Evolutionary conservation across 2,113 vertebrate genomes (phyloP).

Genomic region (Pedionomus torquatus): DNA sequence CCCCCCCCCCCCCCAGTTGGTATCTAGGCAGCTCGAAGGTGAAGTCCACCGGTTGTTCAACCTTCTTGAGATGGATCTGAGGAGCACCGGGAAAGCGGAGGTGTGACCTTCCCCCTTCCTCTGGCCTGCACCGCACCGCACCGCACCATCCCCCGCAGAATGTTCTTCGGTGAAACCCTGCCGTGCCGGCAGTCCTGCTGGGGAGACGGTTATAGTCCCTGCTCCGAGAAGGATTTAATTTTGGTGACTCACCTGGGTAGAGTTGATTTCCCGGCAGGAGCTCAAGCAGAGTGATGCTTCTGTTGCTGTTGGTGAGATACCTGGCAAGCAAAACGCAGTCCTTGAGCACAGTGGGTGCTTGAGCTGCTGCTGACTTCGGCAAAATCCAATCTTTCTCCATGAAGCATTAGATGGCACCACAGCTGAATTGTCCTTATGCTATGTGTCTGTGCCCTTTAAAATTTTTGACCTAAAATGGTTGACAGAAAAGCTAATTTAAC

Average conservation of each 20-base stretch:
- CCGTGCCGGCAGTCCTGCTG: fast-evolving
- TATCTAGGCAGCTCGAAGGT: fast-evolving
- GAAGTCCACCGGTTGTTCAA: not conserved
- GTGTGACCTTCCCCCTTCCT: not conserved
- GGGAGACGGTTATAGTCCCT: not conserved
- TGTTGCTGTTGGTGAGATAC: not conserved
- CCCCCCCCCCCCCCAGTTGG: not conserved
- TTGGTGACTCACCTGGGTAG: not conserved
- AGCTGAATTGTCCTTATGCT: not conserved
- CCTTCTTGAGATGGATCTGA: fast-evolving
- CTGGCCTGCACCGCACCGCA: fast-evolving
- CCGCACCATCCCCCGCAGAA: fast-evolving
- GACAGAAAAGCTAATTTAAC: not conserved
- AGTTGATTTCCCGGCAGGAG: not conserved
- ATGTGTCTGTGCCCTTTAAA: not conserved
- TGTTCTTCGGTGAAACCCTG: not conserved
- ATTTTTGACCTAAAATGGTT: not conserved
- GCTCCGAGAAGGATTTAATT: not conserved
- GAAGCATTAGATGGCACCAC: not conserved
- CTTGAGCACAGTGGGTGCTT: not conserved
- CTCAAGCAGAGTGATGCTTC: not conserved
- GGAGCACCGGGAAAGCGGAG: too few relatives aligned
- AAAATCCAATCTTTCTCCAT: not conserved
- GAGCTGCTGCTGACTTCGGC: not conserved
- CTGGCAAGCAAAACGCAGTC: not conserved